A percentile compares a stretch with the other conserved stretches of the same genome.
Evolutionary conservation across 1,140 invertebrate species (phyloP).

Genomic region (Dendrolimus punctatus): DNA sequence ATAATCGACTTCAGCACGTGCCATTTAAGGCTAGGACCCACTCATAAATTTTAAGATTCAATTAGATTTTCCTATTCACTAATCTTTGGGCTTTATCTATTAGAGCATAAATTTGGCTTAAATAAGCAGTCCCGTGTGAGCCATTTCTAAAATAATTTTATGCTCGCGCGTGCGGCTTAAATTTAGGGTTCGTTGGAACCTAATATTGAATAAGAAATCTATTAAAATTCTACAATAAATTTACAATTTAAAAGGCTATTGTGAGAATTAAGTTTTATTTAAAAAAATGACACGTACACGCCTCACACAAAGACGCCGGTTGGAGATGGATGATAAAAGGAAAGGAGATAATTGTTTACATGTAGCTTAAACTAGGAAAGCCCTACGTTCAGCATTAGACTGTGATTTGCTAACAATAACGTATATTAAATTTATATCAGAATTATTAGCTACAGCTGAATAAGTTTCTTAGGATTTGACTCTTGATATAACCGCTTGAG

Average conservation of each 20-base stretch:
- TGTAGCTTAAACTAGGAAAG: no score
- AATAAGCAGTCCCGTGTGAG: slow-evolving; percentile 46
- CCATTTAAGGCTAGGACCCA: slow-evolving; percentile 40
- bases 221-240: not conserved
- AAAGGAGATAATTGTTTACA: no score
- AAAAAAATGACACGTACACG: no score
- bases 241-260: not conserved
- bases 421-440: no score
- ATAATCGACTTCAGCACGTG: slow-evolving; percentile 36
- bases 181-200: not conserved
- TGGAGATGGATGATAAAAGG: no score
- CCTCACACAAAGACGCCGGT: no score
- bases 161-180: slow-evolving; percentile 23
- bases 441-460: no score
- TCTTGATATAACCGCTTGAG: no score
- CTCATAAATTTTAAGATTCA: slow-evolving; percentile 49
- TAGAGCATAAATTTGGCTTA: slow-evolving; percentile 56
- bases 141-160: slow-evolving; percentile 52
- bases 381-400: no score
- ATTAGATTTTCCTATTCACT: slow-evolving; percentile 45
- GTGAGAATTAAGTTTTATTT: no score
- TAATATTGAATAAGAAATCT: not conserved
- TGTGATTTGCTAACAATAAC: no score
- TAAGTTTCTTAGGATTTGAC: no score
- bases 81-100: slow-evolving; percentile 53